phyloP scores from a whole-genome alignment of 2,113 vertebrate genomes.

The Seriola quinqueradiata region DNA sequence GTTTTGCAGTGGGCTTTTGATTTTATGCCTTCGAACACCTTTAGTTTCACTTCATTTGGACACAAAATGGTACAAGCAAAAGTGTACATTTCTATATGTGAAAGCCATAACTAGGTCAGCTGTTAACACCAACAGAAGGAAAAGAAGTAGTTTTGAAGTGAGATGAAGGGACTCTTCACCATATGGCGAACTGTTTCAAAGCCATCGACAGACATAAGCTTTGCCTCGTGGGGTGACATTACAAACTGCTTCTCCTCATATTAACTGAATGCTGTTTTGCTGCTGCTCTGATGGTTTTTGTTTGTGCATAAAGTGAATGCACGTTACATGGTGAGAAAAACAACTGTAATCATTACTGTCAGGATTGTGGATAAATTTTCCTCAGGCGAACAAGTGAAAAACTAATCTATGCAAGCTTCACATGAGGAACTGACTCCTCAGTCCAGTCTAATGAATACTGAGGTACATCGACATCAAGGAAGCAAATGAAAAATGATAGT shows the following conservation, averaged over 20 bases:
- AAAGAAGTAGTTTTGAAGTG: constrained; percentile 9
- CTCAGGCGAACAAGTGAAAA: constrained; percentile 14
- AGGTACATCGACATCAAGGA: not conserved
- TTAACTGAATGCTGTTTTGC: constrained; percentile 17
- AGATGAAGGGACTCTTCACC: constrained; percentile 6
- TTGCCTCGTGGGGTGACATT: not conserved
- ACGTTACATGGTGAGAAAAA: not conserved
- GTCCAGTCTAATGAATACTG: not conserved
- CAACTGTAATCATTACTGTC: not conserved
- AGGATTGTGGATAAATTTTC: not conserved
- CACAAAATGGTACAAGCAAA: not conserved
- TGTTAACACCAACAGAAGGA: not conserved
- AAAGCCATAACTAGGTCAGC: constrained; percentile 39
- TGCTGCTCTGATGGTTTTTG: constrained; percentile 41
- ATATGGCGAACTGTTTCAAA: constrained; percentile 8
- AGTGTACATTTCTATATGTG: not conserved
- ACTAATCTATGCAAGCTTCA: constrained; percentile 34
- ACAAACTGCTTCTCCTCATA: constrained; percentile 39
- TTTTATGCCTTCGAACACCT: not conserved
- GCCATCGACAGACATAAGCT: not conserved
- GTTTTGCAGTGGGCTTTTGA: constrained; percentile 19
- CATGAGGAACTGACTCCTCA: not conserved
- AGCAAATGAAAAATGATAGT: not conserved
- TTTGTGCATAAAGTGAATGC: not conserved
- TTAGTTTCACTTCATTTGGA: not conserved